Evolutionary conservation across 2,113 vertebrate genomes (phyloP), one percentile per base, ranked within the genome.

Genomic region (Perca flavescens): DNA sequence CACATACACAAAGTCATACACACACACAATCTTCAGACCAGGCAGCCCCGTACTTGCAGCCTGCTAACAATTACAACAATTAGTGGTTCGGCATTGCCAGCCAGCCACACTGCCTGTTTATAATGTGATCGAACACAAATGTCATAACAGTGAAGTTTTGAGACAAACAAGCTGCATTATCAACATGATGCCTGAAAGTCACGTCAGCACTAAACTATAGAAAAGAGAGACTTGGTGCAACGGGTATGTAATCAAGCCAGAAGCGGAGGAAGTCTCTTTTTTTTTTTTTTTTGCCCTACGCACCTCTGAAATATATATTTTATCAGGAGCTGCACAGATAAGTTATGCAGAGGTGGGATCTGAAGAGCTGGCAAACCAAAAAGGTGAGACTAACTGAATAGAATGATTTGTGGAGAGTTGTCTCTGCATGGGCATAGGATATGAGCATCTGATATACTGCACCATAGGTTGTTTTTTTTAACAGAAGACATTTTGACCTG

Each of bases 1-100:
- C 78, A 67, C 53, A 67, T 17, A 17, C 40, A 63, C 0, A 77
- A 36, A 77, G 28, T 61, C 22, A 49, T 1, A 61, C 68, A 84
- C 52, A 84, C 52, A 61, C 56, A 34, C 31, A n/a, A 4, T 25
- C 13, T 94, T 94, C 95, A 95, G 95, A 94, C 93, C 73, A 74
- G 73, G 74, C 75, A 88, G 95, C 94, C 93, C 94, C 94, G 2
- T 25, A 95, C 95, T 95, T 91, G 95, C 94, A 94, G 95, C 96
- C 81, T 98, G 97, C 96, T 96, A 98, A 97, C 97, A 97, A 98
- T 98, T 97, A 97, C 94, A 96, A 95, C 97, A 97, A 97, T 98
- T 97, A 97, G 97, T 97, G 97, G 96, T 97, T 97, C 94, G 93
- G 96, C 95, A 93, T 94, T 95, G 96, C 96, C 97, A 97, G 97